Evolutionary conservation across 2,797 vertebrate species (phyloP), one percentile per base, ranked within the genome.

Genomic region (Poeciliopsis turneri): DNA sequence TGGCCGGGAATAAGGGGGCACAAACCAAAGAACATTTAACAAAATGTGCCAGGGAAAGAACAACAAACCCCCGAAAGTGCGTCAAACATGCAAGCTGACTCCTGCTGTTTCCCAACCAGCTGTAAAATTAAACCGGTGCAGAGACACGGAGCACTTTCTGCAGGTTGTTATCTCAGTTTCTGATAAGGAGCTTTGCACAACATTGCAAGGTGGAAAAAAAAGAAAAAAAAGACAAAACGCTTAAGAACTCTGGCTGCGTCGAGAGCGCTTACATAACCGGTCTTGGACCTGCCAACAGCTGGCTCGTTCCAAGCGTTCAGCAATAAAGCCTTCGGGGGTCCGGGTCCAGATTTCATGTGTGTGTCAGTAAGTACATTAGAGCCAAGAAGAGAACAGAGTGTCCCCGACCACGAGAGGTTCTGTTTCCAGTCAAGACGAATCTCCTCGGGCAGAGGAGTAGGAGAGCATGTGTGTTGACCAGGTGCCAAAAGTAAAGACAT

Each of bases 111-210:
- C 81, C 36, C 70, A 86, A 28, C 16, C 12, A 70, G 72, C 81
- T 89, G 84, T 83, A 69, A 86, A 84, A 79, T 81, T 84, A 85
- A 72, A 41, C 74, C 36, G 64, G 73, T 43, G 80, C 80, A 49
- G 75, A 25, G 78, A 89, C 86, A 73, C 78, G 83, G 85, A 93
- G 74, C 77, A 20, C 74, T 90, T 57, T 86, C 82, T 83, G 86
- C 90, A 90, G 91, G 90, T 33, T 89, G 90, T 90, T 92, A 93
- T 94, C 93, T 93, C 82, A 61, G 78, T 84, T 82, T 78, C 83
- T 43, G 90, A 94, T 92, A 91, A 93, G 91, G 75, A 84, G 79
- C 78, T 90, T 82, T 55, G 78, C 89, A 64, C 89, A 87, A 87
- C 68, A 46, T 87, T 84, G 80, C 53, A 74, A 82, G 79, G 89